A percentile compares a stretch with the other conserved stretches of the same genome.
Evolutionary conservation across 2,888 invertebrate species (phyloP).

Genomic region (Anagyrus pseudococci): DNA sequence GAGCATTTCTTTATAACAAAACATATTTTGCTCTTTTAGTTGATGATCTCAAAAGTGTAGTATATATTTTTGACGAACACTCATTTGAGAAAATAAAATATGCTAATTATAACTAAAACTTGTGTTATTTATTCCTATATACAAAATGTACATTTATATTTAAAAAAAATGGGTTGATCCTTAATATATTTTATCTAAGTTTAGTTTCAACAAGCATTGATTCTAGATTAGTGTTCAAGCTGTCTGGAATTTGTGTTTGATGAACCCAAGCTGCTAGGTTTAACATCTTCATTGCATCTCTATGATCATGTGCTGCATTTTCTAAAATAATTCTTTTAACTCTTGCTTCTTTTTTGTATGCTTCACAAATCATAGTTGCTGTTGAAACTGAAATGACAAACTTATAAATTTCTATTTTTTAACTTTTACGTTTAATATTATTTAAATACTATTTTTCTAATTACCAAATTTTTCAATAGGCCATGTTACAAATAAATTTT

Average conservation of each 20-base stretch:
- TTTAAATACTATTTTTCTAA: conserved; percentile 16
- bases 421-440: neutral
- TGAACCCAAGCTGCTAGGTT: conserved; percentile 61
- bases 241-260: conserved; percentile 57
- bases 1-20: no score
- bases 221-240: conserved; percentile 46
- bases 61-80: conserved; percentile 28
- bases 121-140: neutral
- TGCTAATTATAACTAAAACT: neutral
- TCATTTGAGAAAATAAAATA: conserved; percentile 23
- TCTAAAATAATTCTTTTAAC: conserved; percentile 57
- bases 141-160: conserved; percentile 13
- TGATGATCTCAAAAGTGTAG: conserved; percentile 42
- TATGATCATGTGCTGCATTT: conserved; percentile 58
- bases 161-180: conserved; percentile 23
- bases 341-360: conserved; percentile 55
- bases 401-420: conserved; percentile 5
- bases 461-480: conserved; percentile 51
- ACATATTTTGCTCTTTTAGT: conserved; percentile 17
- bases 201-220: conserved; percentile 54
- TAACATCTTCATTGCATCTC: conserved; percentile 58
- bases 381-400: conserved; percentile 39
- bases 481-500: conserved; percentile 55
- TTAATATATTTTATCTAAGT: conserved; percentile 43
- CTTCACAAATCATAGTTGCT: conserved; percentile 46